A percentile compares a stretch with the other conserved stretches of the same genome.
phyloP scores from a whole-genome alignment of 2,113 vertebrate genomes.

The Plestiodon gilberti region DNA sequence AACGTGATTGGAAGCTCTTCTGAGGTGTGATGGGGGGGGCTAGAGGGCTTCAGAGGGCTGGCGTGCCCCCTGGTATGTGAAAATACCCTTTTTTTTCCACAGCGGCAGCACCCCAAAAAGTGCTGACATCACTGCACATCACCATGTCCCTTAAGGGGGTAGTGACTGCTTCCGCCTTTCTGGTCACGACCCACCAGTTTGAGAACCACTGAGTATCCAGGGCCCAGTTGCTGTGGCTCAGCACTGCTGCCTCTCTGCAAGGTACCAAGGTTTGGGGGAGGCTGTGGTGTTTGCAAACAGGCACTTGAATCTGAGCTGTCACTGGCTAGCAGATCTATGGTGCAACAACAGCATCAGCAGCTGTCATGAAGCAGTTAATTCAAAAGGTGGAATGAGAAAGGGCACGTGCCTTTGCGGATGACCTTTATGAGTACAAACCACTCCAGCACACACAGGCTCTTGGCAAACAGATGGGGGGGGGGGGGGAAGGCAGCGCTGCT shows the following conservation, averaged over 20 bases:
- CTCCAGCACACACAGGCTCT: neutral
- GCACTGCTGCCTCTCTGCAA: neutral
- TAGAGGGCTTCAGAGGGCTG: too few species aligned
- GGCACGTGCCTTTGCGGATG: neutral
- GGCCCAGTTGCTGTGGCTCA: neutral
- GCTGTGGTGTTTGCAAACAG: neutral
- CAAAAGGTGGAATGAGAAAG: slow-evolving; percentile 5
- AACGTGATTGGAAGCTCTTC: too few species aligned
- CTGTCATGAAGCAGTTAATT: slow-evolving; percentile 1
- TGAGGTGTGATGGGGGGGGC: too few species aligned
- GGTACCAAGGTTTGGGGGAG: neutral
- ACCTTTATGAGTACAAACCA: neutral
- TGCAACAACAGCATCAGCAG: neutral
- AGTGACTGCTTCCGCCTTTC: too few species aligned
- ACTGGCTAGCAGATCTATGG: neutral
- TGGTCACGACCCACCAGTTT: too few species aligned
- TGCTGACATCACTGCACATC: too few species aligned
- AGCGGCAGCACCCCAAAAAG: too few species aligned
- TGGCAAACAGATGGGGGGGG: slow-evolving; percentile 12
- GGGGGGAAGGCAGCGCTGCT: neutral
- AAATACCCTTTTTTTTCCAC: too few species aligned
- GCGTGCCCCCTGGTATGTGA: too few species aligned
- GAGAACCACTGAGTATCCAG: neutral
- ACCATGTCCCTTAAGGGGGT: too few species aligned
- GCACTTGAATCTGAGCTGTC: neutral